Percentiles rank a stretch among this genome's conserved stretches.
phyloP scores from a whole-genome alignment of 2,113 vertebrate genomes.

The Eurystomus gularis region DNA sequence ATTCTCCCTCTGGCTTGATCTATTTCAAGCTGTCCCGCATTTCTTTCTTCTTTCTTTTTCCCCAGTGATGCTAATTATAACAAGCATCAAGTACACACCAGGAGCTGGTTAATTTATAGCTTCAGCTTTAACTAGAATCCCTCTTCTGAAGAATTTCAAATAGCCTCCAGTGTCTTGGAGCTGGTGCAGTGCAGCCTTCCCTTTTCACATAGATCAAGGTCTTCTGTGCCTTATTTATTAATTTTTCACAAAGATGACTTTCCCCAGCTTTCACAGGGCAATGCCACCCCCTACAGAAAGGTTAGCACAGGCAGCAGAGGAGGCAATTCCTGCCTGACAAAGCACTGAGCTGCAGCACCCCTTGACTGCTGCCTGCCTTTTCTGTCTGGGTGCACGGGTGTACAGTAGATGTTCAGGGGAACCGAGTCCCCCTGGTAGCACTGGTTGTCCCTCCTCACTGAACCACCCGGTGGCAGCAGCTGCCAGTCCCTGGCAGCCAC shows the following conservation, averaged over 20 bases:
- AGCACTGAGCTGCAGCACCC: background rate
- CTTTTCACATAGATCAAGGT: rapidly evolving
- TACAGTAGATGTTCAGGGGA: rapidly evolving
- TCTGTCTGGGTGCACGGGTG: rapidly evolving
- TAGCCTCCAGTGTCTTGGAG: background rate
- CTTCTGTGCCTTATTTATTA: background rate
- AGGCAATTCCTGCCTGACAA: background rate
- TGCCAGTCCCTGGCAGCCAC: background rate
- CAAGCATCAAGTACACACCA: background rate
- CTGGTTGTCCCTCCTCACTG: background rate
- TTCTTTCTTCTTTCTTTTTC: background rate
- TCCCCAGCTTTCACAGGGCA: background rate
- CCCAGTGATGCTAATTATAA: background rate
- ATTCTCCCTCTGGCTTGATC: background rate
- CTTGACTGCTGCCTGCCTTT: background rate
- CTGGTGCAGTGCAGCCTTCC: rapidly evolving
- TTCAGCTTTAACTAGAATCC: background rate
- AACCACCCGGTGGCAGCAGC: slow-evolving; percentile 48
- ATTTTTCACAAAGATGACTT: background rate
- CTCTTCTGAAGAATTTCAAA: background rate
- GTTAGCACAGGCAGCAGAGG: background rate
- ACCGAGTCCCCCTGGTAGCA: rapidly evolving
- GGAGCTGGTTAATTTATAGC: background rate
- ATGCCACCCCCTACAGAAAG: background rate
- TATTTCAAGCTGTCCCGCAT: background rate